A percentile compares a stretch with the other conserved stretches of the same genome.
These are phyloP conservation scores for Tretioscincus oriximinensis DNA, from an alignment of 2,113 vertebrate genomes.

Conservation along the genomic window DNA sequence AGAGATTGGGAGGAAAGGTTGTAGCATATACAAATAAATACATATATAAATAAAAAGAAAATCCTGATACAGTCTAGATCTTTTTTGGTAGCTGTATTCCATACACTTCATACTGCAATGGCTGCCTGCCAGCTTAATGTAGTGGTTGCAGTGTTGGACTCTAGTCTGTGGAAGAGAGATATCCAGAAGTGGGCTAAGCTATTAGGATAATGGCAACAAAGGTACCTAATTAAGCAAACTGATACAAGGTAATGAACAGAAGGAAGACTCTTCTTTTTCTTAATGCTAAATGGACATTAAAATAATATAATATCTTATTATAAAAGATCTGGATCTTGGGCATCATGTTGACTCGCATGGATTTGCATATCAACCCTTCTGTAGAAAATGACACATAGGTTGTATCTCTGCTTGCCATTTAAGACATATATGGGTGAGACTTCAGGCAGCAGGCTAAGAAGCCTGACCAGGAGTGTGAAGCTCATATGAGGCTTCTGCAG, in stretches of 20 bases:
- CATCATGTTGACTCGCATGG: constrained; percentile 32
- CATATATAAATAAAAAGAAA: neutral
- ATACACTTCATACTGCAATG: no score
- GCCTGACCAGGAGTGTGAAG: no score
- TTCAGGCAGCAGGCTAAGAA: no score
- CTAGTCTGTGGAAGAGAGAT: no score
- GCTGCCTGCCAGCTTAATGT: no score
- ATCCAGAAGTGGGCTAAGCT: no score
- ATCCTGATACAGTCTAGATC: neutral
- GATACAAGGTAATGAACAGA: constrained; percentile 21
- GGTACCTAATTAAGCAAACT: neutral
- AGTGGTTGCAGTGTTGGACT: no score
- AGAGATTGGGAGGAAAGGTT: neutral
- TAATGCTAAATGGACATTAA: constrained; percentile 24
- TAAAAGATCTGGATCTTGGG: constrained; percentile 20
- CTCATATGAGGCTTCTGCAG: no score
- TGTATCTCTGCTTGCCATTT: no score
- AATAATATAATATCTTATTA: neutral
- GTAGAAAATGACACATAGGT: constrained; percentile 37
- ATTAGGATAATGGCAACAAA: no score
- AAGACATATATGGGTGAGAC: no score
- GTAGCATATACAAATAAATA: neutral
- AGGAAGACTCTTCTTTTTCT: neutral
- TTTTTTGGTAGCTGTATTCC: neutral
- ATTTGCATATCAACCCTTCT: constrained; percentile 28